These are phyloP conservation scores for Mimas tiliae DNA, from an alignment of 2,888 invertebrate species.

Conservation along the genomic window DNA sequence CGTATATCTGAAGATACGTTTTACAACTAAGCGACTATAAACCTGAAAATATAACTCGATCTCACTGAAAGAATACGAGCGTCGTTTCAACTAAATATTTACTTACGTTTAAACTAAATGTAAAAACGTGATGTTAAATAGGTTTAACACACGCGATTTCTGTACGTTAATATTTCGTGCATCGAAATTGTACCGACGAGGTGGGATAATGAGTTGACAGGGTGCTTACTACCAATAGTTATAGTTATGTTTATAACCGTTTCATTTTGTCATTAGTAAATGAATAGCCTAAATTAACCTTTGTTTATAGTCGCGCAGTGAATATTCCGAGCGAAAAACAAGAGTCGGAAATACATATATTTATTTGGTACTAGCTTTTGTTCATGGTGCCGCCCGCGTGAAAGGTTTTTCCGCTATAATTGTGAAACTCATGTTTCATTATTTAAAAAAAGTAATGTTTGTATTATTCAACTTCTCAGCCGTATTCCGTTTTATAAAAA, in stretches of 20 bases:
- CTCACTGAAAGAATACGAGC: constrained; percentile 58
- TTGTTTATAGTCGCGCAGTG: constrained; percentile 10
- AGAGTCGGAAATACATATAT: constrained; percentile 1
- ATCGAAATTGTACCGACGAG: constrained; percentile 47
- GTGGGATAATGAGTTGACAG: constrained; percentile 35
- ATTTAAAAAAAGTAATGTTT: too few relatives aligned
- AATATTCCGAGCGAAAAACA: constrained; percentile 6
- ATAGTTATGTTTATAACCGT: constrained; percentile 26
- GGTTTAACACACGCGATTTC: constrained; percentile 49
- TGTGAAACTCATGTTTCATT: too few relatives aligned
- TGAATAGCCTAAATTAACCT: constrained; percentile 15
- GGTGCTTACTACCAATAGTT: constrained; percentile 10
- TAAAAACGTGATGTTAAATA: constrained; percentile 50
- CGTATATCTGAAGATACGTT: constrained; percentile 50
- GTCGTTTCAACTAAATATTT: constrained; percentile 61
- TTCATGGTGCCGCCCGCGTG: too few relatives aligned
- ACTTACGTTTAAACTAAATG: constrained; percentile 45
- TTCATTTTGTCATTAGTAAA: constrained; percentile 29
- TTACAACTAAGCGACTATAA: constrained; percentile 60
- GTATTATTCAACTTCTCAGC: too few relatives aligned
- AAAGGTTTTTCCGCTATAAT: too few relatives aligned
- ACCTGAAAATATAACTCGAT: constrained; percentile 57
- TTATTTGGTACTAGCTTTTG: background rate
- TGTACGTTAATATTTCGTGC: constrained; percentile 49
- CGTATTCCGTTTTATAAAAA: too few relatives aligned